Evolutionary conservation across 2,113 vertebrate species (phyloP), one percentile per base, ranked within the genome.

Genomic region (Leucosticte australis): DNA sequence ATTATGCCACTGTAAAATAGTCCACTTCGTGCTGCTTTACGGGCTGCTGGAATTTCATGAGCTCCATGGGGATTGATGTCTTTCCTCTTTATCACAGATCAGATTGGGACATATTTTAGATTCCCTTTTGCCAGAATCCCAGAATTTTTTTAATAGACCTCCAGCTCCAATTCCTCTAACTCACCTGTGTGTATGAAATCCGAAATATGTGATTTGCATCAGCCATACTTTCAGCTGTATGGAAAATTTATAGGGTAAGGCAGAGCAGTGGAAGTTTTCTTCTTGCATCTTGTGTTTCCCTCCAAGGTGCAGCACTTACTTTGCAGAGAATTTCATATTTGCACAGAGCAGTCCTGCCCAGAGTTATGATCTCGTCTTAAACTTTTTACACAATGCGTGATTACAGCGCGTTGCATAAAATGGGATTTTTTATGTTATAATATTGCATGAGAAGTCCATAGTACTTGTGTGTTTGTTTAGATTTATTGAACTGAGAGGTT

Each of bases 401-500:
- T 96, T 90, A 87, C 26, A 3, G 4, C 5, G 10, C 44, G 2
- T 94, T 94, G 79, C 83, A 87, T 92, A 55, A 94, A 95, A 46
- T 39, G 68, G 53, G 73, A 46, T 84, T 95, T 96, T 96, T 90
- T 87, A 82, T 96, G 80, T 75, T 90, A 89, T 78, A 47, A 75
- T 52, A n/a, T 81, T 81, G 64, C 88, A 94, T 30, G 84, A 7
- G 53, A 56, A 81, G 86, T 95, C 95, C 91, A 92, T 70, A 95
- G 94, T 93, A 93, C 88, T 88, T 60, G 68, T 77, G 68, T 92
- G 83, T 90, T 88, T 92, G 76, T 94, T 90, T 89, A 53, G 93
- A 94, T 96, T 92, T 96, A 95, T 88, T 93, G 94, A 95, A 87
- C 90, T 75, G 64, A 31, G 76, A 26, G 64, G 55, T 94, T 96